Evolutionary conservation across 2,113 vertebrate species (phyloP), one percentile per base, ranked within the genome.

Genomic region (Macrotis lagotis): DNA sequence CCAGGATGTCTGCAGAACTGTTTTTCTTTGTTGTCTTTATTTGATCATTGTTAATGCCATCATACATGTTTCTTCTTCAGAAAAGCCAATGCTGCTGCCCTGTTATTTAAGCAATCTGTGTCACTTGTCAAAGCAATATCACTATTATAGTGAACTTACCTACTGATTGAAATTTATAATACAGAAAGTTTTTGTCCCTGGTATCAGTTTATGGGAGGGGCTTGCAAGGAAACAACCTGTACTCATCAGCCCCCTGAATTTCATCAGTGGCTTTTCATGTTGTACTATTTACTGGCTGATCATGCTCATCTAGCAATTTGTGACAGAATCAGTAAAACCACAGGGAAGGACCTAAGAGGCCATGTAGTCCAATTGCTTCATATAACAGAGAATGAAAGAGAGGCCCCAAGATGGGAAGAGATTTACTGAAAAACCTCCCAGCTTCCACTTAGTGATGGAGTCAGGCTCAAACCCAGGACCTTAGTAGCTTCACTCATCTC

Each of bases 41-140:
- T 95, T 96, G 88, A 37, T 90, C 25, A 51, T 92, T 74, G 59
- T n/a, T 74, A 74, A 74, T 74, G n/a, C 37, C 66, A 74, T 74
- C 66, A 74, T 74, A 74, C 37, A 74, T 74, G 66, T 44, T 74
- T 16, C 66, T 74, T 74, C 37, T 19, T 74, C 55, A 31, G 55
- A 59, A 59, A 59, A 59, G 26, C 37, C 16, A 74, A 74, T 44
- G 66, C 37, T 74, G 37, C 2, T n/a, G 25, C 1, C 16, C 66
- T 74, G 5, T 74, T 44, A 74, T 74, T 74, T 8, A 19, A 74
- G 66, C 37, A 74, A 74, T 44, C 4, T 44, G 37, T 74, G 66
- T 74, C 66, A 74, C 66, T 74, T 44, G 5, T 74, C 11, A 37
- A 8, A 37, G 59, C 31, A n/a, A 25, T 44, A 19, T 44, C 66